Percentiles rank a stretch among this genome's conserved stretches.
Evolutionary conservation across 2,888 invertebrate species (phyloP).

Genomic region (Deroplatys truncata): DNA sequence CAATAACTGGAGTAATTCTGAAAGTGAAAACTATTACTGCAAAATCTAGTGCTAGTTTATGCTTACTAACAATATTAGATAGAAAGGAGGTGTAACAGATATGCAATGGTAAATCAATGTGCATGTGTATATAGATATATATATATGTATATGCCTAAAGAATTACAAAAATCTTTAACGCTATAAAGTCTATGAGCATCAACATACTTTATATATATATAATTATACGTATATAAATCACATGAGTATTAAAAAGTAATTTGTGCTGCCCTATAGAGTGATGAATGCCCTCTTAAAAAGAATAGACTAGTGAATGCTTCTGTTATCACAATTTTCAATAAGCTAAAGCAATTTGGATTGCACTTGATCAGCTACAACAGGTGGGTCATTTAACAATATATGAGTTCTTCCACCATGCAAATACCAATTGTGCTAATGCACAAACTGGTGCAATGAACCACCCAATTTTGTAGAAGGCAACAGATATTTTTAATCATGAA

Average conservation of each 20-base stretch:
- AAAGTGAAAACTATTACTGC: not conserved
- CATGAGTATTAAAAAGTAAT: not conserved
- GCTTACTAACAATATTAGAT: not conserved
- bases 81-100: not conserved
- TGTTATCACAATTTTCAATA: not conserved
- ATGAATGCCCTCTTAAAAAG: not conserved
- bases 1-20: not conserved
- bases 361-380: slow-evolving; percentile 6
- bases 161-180: not conserved
- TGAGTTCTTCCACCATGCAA: not conserved
- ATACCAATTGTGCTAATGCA: not conserved
- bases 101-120: not conserved
- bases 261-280: not conserved
- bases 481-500: not conserved
- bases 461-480: slow-evolving; percentile 9
- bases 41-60: not conserved
- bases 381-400: slow-evolving; percentile 10
- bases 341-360: slow-evolving; percentile 5
- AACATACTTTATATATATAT: not conserved
- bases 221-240: not conserved
- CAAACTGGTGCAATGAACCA: not conserved
- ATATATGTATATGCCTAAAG: not conserved
- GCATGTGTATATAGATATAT: not conserved
- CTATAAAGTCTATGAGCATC: not conserved
- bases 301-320: not conserved